phyloP scores from a whole-genome alignment of 2,797 vertebrate species.

The Pseudomugil tenellus region DNA sequence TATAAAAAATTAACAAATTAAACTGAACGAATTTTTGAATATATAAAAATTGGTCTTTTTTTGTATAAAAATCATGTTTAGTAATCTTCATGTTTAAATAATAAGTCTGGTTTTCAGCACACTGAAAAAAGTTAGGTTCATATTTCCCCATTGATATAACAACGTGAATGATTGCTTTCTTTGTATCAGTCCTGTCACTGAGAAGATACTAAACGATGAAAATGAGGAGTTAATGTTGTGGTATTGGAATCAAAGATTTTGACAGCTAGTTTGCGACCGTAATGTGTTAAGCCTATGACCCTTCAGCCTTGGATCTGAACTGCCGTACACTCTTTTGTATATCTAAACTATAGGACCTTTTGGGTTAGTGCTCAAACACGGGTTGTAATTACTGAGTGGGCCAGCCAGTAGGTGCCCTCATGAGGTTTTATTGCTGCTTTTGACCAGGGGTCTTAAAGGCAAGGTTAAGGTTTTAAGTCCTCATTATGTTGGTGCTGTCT shows the following conservation, averaged over 20 bases:
- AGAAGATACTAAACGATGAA: neutral
- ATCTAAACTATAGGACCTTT: slow-evolving; percentile 70
- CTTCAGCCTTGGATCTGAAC: slow-evolving; percentile 46
- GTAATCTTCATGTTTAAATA: too few relatives aligned
- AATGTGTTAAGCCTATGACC: slow-evolving; percentile 53
- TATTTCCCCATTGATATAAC: neutral
- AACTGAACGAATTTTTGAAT: neutral
- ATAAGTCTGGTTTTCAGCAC: neutral
- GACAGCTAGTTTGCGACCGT: slow-evolving; percentile 27
- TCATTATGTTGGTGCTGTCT: slow-evolving; percentile 80
- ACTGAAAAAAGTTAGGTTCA: too few relatives aligned
- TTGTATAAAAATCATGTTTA: too few relatives aligned
- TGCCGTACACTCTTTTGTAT: slow-evolving; percentile 69
- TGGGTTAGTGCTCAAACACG: slow-evolving; percentile 70
- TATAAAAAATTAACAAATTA: neutral
- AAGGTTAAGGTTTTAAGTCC: slow-evolving; percentile 83
- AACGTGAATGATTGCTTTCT: neutral
- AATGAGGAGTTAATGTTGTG: neutral
- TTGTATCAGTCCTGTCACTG: neutral
- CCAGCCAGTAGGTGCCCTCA: slow-evolving; percentile 73
- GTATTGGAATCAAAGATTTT: slow-evolving; percentile 26
- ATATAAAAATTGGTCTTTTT: neutral
- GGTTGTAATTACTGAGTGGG: slow-evolving; percentile 73
- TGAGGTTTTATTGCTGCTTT: slow-evolving; percentile 75
- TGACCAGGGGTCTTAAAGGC: slow-evolving; percentile 76